These are phyloP conservation scores for Eristalinus aeneus DNA, from an alignment of 2,888 invertebrate genomes.

Conservation along the genomic window DNA sequence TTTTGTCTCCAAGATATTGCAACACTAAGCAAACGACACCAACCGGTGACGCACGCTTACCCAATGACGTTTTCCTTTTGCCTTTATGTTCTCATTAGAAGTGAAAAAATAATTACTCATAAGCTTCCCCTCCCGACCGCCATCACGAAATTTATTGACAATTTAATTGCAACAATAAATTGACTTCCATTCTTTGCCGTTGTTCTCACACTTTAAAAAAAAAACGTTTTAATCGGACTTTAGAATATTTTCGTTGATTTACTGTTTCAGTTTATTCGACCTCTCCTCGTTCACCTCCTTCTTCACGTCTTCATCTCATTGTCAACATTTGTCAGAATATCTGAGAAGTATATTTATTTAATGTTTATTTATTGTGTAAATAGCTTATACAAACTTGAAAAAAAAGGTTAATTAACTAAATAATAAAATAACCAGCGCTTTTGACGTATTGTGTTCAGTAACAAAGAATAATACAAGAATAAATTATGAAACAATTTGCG, in stretches of 20 bases:
- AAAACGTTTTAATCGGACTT: neutral
- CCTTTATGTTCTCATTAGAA: neutral
- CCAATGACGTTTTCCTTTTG: neutral
- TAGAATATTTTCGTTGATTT: neutral
- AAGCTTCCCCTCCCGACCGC: neutral
- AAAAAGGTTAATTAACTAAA: slow-evolving; percentile 57
- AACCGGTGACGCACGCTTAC: neutral
- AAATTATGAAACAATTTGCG: slow-evolving; percentile 27
- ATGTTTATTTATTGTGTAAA: slow-evolving; percentile 41
- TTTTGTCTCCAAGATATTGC: neutral
- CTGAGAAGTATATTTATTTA: neutral
- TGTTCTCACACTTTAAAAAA: neutral
- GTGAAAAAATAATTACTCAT: slow-evolving; percentile 3
- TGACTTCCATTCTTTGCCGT: neutral
- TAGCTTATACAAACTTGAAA: slow-evolving; percentile 49
- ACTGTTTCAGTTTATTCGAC: neutral
- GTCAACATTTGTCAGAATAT: neutral
- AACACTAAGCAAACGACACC: neutral
- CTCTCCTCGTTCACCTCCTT: no score
- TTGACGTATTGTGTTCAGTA: slow-evolving; percentile 71
- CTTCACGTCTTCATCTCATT: neutral
- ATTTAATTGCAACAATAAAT: slow-evolving; percentile 36
- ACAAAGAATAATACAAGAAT: slow-evolving; percentile 42
- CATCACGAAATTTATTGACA: slow-evolving; percentile 9
- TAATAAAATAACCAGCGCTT: slow-evolving; percentile 69